A percentile compares a stretch with the other conserved stretches of the same genome.
Conservation (phyloP, 2,888 invertebrate species). For the Synergus gifuensis region DNA sequence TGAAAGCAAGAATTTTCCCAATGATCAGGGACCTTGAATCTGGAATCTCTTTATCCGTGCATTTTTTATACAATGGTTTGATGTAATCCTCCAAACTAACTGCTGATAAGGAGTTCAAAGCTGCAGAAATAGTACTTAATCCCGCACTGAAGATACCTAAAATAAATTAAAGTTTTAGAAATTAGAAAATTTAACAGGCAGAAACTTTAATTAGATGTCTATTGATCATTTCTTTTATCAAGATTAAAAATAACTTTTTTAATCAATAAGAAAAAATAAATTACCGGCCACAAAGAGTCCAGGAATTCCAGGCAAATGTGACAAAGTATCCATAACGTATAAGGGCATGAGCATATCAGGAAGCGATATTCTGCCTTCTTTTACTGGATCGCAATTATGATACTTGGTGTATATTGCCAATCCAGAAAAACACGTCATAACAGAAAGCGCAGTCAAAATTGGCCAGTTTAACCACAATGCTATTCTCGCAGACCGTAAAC, state of each 20-base stretch:
- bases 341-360: constrained; percentile 90
- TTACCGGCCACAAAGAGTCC: constrained; percentile 94
- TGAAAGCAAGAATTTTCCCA: constrained; percentile 82
- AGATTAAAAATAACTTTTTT: constrained; percentile 69
- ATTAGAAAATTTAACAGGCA: too few species aligned
- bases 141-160: constrained; percentile 92
- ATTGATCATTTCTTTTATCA: not conserved
- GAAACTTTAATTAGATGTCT: not conserved
- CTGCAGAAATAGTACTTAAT: constrained; percentile 93
- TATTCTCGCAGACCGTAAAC: constrained; percentile 84
- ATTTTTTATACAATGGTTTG: constrained; percentile 73
- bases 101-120: constrained; percentile 93
- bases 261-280: constrained; percentile 94
- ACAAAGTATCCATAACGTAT: constrained; percentile 88
- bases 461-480: constrained; percentile 92
- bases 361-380: constrained; percentile 81
- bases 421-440: constrained; percentile 84
- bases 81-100: constrained; percentile 93
- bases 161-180: not conserved
- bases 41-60: constrained; percentile 53
- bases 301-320: constrained; percentile 86
- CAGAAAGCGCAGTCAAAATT: constrained; percentile 85
- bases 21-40: constrained; percentile 46
- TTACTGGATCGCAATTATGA: constrained; percentile 88
- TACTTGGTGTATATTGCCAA: constrained; percentile 92